Evolutionary conservation across 2,888 invertebrate genomes (phyloP), one percentile per base, ranked within the genome.

Genomic region (Leptinotarsa haldemani): DNA sequence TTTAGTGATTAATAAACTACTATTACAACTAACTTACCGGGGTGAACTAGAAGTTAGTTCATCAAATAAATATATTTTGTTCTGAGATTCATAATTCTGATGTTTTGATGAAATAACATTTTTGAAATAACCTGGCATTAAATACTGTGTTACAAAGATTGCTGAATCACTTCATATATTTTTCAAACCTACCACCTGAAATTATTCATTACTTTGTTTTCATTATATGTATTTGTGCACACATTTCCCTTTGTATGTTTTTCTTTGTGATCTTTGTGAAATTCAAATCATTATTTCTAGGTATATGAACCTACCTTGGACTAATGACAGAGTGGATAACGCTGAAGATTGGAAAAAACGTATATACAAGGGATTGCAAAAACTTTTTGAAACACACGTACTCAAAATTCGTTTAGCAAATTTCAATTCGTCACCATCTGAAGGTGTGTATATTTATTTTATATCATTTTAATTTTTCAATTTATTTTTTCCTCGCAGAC

Each of bases 371-470:
- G 89, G 91, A 79, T 86, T 93, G 86, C 88, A 88, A 0, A 89
- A 89, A 81, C 88, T 91, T 16, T 87, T 93, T 9, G 88, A 89
- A 61, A 93, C 93, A 2, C 93, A 93, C 83, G 91, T 91, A 13
- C 86, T 94, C 73, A 93, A 92, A 86, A 89, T 94, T 50, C 68
- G 56, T 13, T 25, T 68, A 22, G 46, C 50, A 5, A 56, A 53
- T 20, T 68, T 68, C 16, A 20, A 56, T 16, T 15, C 20, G 58
- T 53, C 46, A n/a, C 4, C 25, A 0, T 40, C 12, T 40, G 68
- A 56, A 56, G 68, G 68, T 68, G 7, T 52, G 20, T 25, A 65
- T 5, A 16, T 13, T 30, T n/a, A 25, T 47, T 25, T 22, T n/a
- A 16, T 20, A n/a, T 53, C 7, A 18, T 53, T 40, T 9, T 9